A percentile compares a stretch with the other conserved stretches of the same genome.
Conservation (phyloP, 2,113 vertebrate genomes). For the Puntigrus tetrazona region DNA sequence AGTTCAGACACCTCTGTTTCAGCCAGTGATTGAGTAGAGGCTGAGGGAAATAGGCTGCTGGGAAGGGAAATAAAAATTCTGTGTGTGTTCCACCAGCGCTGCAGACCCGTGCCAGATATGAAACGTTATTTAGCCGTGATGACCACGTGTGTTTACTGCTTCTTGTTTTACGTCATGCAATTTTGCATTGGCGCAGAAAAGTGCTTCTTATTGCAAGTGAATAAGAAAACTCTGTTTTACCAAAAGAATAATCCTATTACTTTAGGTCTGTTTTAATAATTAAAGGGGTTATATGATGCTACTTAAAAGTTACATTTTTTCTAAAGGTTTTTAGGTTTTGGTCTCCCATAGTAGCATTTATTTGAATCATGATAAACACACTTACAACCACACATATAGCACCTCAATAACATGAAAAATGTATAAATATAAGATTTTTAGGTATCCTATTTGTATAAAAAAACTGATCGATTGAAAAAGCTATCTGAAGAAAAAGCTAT, state of each 20-base stretch:
- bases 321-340: too few species aligned
- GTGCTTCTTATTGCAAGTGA: neutral
- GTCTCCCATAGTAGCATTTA: too few species aligned
- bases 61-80: constrained; percentile 21
- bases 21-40: neutral
- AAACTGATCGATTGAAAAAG: too few species aligned
- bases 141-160: neutral
- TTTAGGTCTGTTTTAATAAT: neutral
- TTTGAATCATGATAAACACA: too few species aligned
- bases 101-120: neutral
- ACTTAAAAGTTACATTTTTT: too few species aligned
- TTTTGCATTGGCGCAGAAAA: neutral
- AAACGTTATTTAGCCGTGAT: neutral
- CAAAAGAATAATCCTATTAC: neutral
- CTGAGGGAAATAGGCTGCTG: constrained; percentile 23
- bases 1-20: constrained; percentile 24
- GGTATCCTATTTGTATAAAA: too few species aligned
- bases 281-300: too few species aligned
- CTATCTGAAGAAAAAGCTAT: too few species aligned
- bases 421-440: too few species aligned
- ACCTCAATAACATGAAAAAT: too few species aligned
- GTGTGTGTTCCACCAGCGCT: constrained; percentile 3
- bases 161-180: neutral
- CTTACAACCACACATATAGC: too few species aligned
- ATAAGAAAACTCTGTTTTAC: neutral